phyloP scores from a whole-genome alignment of 2,888 invertebrate species.

The Acleris sparsana region DNA sequence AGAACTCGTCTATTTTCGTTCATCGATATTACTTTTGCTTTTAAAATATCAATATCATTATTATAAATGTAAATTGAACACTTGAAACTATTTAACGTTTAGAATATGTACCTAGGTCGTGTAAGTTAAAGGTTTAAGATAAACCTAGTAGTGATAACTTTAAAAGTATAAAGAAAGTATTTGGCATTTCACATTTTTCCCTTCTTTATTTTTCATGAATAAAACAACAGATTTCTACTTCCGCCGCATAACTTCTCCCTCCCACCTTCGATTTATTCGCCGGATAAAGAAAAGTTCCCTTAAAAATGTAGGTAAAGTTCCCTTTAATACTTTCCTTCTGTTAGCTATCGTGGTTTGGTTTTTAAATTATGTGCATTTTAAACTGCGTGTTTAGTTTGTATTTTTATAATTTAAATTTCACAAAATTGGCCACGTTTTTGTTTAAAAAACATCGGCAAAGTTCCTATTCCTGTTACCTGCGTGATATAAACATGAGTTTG shows the following conservation, averaged over 20 bases:
- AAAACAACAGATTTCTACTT: slow-evolving; percentile 82
- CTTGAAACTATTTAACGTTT: no score
- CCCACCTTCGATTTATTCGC: slow-evolving; percentile 82
- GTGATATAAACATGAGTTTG: no score
- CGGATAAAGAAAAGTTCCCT: slow-evolving; percentile 81
- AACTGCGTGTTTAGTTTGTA: slow-evolving; percentile 62
- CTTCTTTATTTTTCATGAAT: slow-evolving; percentile 80
- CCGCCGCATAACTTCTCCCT: slow-evolving; percentile 74
- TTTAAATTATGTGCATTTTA: slow-evolving; percentile 76
- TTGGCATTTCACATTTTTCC: slow-evolving; percentile 69
- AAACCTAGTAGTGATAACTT: slow-evolving; percentile 48
- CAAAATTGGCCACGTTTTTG: slow-evolving; percentile 3
- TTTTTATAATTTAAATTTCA: slow-evolving; percentile 39
- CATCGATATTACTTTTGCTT: no score
- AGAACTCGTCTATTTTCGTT: no score
- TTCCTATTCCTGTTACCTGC: no score
- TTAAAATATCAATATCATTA: no score
- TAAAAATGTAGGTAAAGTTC: slow-evolving; percentile 80
- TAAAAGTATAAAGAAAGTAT: slow-evolving; percentile 51
- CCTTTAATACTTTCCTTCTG: slow-evolving; percentile 80
- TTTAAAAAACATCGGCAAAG: not conserved
- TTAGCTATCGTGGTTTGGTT: slow-evolving; percentile 68
- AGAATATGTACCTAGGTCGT: no score
- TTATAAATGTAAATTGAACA: no score
- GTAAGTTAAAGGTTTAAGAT: slow-evolving; percentile 31